Percentiles rank a stretch among this genome's conserved stretches.
Conservation (phyloP, 2,797 vertebrate genomes). For the Lacerta bilineata region DNA sequence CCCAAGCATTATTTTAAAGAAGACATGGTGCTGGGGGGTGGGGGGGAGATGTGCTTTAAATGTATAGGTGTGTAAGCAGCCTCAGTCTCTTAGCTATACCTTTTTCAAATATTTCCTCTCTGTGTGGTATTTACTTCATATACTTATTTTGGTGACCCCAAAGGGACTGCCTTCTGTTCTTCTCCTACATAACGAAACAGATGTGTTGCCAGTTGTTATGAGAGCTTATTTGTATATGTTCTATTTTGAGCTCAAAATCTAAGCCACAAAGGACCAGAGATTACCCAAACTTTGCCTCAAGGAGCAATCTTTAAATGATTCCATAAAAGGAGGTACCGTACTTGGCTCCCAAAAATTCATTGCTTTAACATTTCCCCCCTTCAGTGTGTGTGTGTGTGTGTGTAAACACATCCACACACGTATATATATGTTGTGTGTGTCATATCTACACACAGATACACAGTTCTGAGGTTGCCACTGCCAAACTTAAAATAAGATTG, state of each 20-base stretch:
- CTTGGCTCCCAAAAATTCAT: neutral
- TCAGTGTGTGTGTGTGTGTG: too few species aligned
- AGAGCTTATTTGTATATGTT: neutral
- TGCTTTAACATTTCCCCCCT: too few species aligned
- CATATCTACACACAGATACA: too few species aligned
- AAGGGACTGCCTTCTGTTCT: neutral
- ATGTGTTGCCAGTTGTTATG: neutral
- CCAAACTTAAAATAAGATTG: too few species aligned
- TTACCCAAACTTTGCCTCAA: neutral
- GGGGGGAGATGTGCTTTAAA: too few species aligned
- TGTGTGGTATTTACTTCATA: neutral
- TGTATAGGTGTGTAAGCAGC: too few species aligned
- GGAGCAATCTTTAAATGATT: neutral
- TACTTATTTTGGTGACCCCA: neutral
- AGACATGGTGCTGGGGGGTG: too few species aligned
- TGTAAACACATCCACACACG: too few species aligned
- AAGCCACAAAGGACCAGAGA: neutral
- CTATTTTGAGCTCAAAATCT: neutral
- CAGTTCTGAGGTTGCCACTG: too few species aligned
- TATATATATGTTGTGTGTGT: too few species aligned
- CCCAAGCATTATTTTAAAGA: too few species aligned
- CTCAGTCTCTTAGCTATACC: neutral
- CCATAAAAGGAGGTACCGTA: too few species aligned
- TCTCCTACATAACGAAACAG: neutral
- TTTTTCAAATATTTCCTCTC: neutral